Conservation (phyloP, 2,888 invertebrate species). For the Ptycholaimellus sp. region DNA sequence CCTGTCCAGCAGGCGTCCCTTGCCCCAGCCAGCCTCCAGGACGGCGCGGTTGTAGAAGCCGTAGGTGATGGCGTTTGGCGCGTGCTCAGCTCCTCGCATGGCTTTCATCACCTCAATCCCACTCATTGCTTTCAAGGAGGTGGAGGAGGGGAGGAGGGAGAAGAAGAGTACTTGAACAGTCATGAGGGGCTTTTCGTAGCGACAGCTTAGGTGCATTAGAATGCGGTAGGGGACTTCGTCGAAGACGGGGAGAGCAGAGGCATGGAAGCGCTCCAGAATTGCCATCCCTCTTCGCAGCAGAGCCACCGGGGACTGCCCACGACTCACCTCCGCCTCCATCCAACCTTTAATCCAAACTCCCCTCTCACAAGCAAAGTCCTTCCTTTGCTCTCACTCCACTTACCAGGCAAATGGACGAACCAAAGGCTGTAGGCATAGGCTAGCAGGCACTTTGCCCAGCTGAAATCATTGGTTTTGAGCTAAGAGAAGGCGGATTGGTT, state of each 20-base stretch:
- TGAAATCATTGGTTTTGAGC: not conserved
- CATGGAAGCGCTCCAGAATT: slow-evolving; percentile 60
- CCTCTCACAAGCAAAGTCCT: too few species aligned
- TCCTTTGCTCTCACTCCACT: too few species aligned
- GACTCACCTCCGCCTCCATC: too few species aligned
- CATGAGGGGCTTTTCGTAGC: slow-evolving; percentile 64
- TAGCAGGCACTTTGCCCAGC: slow-evolving; percentile 25
- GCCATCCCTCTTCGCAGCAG: too few species aligned
- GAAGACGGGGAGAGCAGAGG: slow-evolving; percentile 41
- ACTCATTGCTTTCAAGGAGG: too few species aligned
- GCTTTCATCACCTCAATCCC: too few species aligned
- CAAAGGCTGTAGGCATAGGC: slow-evolving; percentile 47
- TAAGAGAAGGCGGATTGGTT: slow-evolving; percentile 4
- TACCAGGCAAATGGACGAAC: slow-evolving; percentile 86
- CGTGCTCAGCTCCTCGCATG: slow-evolving; percentile 73
- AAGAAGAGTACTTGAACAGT: slow-evolving; percentile 48
- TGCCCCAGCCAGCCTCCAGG: slow-evolving; percentile 63
- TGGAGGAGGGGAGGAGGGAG: not conserved
- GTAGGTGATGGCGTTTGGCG: slow-evolving; percentile 91
- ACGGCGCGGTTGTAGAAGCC: slow-evolving; percentile 60
- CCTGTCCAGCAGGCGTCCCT: slow-evolving; percentile 16
- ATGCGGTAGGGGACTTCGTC: slow-evolving; percentile 62
- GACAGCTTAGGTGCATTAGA: slow-evolving; percentile 88
- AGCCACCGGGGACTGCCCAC: too few species aligned
- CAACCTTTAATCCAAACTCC: too few species aligned